Conservation (phyloP, 2,888 invertebrate species). For the Napeogenes sylphis region DNA sequence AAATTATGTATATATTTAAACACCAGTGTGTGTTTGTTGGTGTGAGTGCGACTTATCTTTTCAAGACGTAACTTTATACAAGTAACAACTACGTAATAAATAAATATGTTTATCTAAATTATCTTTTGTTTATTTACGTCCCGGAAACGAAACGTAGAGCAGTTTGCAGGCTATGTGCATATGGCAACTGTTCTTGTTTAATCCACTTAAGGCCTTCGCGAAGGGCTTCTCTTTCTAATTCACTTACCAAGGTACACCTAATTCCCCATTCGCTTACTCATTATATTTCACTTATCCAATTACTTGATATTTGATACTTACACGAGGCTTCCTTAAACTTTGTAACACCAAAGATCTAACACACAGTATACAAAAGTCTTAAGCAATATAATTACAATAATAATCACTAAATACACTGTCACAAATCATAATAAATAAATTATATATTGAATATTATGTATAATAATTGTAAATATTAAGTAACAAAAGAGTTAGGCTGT, state of each 20-base stretch:
- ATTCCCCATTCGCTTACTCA: slow-evolving; percentile 7
- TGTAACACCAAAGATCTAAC: neutral
- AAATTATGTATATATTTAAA: too few relatives aligned
- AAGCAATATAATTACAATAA: slow-evolving; percentile 15
- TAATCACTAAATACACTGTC: slow-evolving; percentile 13
- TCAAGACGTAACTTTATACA: too few relatives aligned
- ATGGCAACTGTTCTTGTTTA: slow-evolving; percentile 14
- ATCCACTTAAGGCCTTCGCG: slow-evolving; percentile 25
- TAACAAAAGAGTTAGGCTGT: slow-evolving; percentile 11
- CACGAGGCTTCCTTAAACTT: slow-evolving; percentile 3
- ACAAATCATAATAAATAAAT: neutral
- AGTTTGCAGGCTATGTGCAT: neutral
- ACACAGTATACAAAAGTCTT: neutral
- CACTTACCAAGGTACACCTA: slow-evolving; percentile 21
- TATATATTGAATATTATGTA: slow-evolving; percentile 9
- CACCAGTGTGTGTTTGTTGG: too few relatives aligned
- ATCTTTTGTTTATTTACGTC: slow-evolving; percentile 1
- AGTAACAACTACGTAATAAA: neutral
- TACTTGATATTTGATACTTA: slow-evolving; percentile 24
- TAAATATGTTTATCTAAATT: neutral
- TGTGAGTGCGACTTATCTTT: too few relatives aligned
- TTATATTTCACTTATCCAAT: slow-evolving; percentile 27
- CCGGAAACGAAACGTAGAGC: neutral
- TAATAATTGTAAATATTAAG: slow-evolving; percentile 2
- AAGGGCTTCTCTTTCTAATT: slow-evolving; percentile 31